Percentiles rank a stretch among this genome's conserved stretches.
Conservation (phyloP, 1,140 invertebrate genomes). For the Ladona fulva region DNA sequence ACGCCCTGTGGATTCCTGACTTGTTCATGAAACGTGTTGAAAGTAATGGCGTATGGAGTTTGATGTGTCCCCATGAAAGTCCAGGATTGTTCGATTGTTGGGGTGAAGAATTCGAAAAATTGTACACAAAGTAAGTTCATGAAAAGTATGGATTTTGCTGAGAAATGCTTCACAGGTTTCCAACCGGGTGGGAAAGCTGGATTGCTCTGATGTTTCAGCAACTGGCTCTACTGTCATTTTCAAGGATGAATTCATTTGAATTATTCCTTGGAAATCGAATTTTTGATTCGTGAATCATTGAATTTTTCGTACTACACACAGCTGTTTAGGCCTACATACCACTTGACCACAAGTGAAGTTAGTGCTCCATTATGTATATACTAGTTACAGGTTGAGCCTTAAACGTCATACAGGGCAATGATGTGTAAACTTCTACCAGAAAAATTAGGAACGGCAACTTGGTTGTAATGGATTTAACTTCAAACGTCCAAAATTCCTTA, state of each 20-base stretch:
- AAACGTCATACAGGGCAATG: too few species aligned
- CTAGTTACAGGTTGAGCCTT: too few species aligned
- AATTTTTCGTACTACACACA: too few species aligned
- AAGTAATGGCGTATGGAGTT: conserved; percentile 75
- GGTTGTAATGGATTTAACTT: too few species aligned
- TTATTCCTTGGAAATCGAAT: background rate
- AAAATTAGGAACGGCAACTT: too few species aligned
- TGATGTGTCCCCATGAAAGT: conserved; percentile 95
- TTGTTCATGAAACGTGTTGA: conserved; percentile 97
- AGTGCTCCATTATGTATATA: too few species aligned
- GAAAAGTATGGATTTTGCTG: background rate
- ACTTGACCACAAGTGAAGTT: too few species aligned
- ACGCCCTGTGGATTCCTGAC: conserved; percentile 97
- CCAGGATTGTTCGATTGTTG: conserved; percentile 85
- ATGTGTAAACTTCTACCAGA: too few species aligned
- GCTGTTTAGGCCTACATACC: too few species aligned
- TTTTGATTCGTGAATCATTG: too few species aligned
- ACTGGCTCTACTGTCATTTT: background rate
- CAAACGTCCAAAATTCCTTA: too few species aligned
- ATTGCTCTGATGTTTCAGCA: background rate
- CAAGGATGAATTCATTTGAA: background rate
- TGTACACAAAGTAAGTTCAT: conserved; percentile 63
- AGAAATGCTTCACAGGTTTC: background rate
- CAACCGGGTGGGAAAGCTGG: too few species aligned
- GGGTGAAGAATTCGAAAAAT: conserved; percentile 88